Evolutionary conservation across 2,113 vertebrate species (phyloP).

Genomic region (Alexandromys fortis): DNA sequence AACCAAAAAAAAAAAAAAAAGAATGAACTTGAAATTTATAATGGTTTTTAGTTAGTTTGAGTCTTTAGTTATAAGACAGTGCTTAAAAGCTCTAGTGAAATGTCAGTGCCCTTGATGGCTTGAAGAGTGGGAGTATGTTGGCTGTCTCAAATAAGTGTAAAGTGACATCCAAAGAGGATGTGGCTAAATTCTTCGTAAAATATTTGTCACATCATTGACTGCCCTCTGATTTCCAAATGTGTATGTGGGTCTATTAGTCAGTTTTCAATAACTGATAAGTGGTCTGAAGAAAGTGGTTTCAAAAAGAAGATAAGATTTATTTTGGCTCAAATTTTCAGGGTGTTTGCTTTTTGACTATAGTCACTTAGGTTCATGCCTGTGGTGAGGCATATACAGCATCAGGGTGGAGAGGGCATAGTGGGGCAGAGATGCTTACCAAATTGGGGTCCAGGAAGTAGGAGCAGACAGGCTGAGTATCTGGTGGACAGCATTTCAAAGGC

Average conservation of each 20-base stretch:
- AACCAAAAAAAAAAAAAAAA: no score
- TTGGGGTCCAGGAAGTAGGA: neutral
- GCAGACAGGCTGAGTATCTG: neutral
- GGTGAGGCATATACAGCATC: neutral
- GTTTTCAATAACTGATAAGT: neutral
- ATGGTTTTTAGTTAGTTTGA: no score
- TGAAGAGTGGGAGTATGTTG: no score
- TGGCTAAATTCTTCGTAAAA: neutral
- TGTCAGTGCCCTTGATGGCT: no score
- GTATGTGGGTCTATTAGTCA: neutral
- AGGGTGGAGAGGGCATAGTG: neutral
- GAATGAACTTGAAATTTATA: neutral
- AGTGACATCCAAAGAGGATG: neutral
- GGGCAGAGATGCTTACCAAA: neutral
- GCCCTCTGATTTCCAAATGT: neutral
- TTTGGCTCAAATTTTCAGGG: neutral
- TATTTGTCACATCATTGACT: neutral
- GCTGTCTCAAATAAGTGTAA: neutral
- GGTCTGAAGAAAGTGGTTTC: neutral
- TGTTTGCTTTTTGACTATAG: neutral
- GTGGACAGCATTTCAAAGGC: neutral
- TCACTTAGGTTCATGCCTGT: neutral
- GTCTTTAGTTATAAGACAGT: no score
- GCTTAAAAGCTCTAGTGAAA: no score
- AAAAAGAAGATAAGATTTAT: neutral